Conservation (phyloP, 2,888 invertebrate species). For the Andrena praecox region DNA sequence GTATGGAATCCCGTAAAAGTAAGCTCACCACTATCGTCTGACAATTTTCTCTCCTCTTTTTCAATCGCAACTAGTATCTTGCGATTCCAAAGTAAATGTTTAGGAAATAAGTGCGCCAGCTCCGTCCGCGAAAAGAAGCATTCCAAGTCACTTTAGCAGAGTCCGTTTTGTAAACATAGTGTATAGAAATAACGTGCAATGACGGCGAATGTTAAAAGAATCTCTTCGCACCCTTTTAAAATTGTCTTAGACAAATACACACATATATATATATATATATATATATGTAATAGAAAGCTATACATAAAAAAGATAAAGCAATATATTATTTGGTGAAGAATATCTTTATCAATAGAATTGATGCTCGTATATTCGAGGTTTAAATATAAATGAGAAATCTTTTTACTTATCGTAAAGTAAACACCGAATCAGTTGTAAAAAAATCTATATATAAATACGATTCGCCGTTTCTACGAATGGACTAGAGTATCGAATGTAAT, state of each 20-base stretch:
- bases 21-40: constrained; percentile 81
- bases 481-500: constrained; percentile 65
- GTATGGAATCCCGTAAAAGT: constrained; percentile 86
- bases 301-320: constrained; percentile 8
- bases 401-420: constrained; percentile 42
- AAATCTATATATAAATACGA: constrained; percentile 48
- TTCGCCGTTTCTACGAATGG: constrained; percentile 57
- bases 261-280: too few relatives aligned
- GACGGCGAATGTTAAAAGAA: constrained; percentile 8
- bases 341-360: constrained; percentile 33
- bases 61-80: constrained; percentile 27
- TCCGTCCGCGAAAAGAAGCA: constrained; percentile 47
- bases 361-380: not conserved
- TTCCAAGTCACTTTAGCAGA: constrained; percentile 22
- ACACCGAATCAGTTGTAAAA: constrained; percentile 42
- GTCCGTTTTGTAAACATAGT: constrained; percentile 8
- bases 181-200: constrained; percentile 39
- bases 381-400: constrained; percentile 10
- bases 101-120: constrained; percentile 34
- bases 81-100: constrained; percentile 20
- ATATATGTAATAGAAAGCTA: constrained; percentile 12
- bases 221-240: not conserved
- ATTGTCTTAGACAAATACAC: not conserved
- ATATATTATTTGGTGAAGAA: constrained; percentile 23
- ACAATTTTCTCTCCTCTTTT: constrained; percentile 27